A percentile compares a stretch with the other conserved stretches of the same genome.
phyloP scores from a whole-genome alignment of 1,140 invertebrate genomes.

The Scaptomyza graminum region DNA sequence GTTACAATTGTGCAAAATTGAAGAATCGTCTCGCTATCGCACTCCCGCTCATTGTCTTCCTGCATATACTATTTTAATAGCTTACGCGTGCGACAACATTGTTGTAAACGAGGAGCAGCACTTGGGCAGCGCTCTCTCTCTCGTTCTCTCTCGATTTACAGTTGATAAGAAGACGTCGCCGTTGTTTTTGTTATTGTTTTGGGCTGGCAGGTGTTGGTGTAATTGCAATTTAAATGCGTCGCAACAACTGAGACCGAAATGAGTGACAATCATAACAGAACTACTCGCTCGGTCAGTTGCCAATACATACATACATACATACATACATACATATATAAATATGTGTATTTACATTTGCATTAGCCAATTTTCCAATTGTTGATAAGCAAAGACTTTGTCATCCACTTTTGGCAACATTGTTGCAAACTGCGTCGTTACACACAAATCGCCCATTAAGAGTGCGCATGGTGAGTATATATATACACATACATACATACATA shows the following conservation, averaged over 20 bases:
- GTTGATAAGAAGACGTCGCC: conserved; percentile 40
- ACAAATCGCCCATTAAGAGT: not conserved
- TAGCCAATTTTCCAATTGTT: conserved; percentile 20
- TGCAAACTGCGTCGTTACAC: conserved; percentile 28
- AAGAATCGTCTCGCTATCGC: not conserved
- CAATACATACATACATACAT: not conserved
- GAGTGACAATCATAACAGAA: conserved; percentile 15
- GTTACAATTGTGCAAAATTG: conserved; percentile 11
- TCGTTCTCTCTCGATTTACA: conserved; percentile 7
- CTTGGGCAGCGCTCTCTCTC: not conserved
- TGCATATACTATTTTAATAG: conserved; percentile 50
- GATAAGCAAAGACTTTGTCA: conserved; percentile 18
- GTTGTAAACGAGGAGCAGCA: conserved; percentile 7
- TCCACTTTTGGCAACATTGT: conserved; percentile 39
- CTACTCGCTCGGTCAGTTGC: conserved; percentile 6
- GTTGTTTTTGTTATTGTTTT: conserved; percentile 17
- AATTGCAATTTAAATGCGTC: conserved; percentile 49
- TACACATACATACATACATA: no score
- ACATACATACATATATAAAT: not conserved
- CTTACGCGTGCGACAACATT: conserved; percentile 69
- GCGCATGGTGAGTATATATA: no score
- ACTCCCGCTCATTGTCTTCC: not conserved
- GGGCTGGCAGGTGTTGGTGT: conserved; percentile 42
- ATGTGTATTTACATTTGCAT: conserved; percentile 3
- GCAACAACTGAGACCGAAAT: conserved; percentile 7